A percentile compares a stretch with the other conserved stretches of the same genome.
phyloP scores from a whole-genome alignment of 2,113 vertebrate genomes.

The Gorsachius goisagi region DNA sequence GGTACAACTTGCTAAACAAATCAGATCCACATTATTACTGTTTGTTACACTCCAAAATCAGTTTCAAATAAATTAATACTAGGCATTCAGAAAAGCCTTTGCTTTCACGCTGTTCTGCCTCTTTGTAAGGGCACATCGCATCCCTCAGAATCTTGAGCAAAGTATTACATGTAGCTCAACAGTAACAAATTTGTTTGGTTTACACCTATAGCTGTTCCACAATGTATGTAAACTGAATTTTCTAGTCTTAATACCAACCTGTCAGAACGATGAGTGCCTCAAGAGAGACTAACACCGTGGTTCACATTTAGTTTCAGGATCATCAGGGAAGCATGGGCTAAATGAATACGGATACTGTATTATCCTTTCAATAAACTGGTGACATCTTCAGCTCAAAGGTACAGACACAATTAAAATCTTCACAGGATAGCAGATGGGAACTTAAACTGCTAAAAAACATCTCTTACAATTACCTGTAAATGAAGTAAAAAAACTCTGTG shows the following conservation, averaged over 20 bases:
- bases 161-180: background rate
- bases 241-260: background rate
- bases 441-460: background rate
- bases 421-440: background rate
- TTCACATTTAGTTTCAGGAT: background rate
- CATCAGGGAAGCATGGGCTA: background rate
- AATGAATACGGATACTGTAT: background rate
- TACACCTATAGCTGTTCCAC: background rate
- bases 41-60: background rate
- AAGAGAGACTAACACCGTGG: background rate
- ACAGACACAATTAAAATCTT: background rate
- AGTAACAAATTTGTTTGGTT: background rate
- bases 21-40: background rate
- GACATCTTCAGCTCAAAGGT: background rate
- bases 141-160: background rate
- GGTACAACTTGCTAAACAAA: background rate
- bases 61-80: background rate
- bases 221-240: background rate
- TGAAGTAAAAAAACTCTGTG: background rate
- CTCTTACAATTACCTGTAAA: background rate
- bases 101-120: background rate
- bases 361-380: background rate
- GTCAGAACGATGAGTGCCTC: background rate
- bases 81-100: background rate
- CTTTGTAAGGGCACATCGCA: background rate